Base-by-base conservation (phyloP, 2,888 invertebrate genomes). In the Heliconius cydno region DNA sequence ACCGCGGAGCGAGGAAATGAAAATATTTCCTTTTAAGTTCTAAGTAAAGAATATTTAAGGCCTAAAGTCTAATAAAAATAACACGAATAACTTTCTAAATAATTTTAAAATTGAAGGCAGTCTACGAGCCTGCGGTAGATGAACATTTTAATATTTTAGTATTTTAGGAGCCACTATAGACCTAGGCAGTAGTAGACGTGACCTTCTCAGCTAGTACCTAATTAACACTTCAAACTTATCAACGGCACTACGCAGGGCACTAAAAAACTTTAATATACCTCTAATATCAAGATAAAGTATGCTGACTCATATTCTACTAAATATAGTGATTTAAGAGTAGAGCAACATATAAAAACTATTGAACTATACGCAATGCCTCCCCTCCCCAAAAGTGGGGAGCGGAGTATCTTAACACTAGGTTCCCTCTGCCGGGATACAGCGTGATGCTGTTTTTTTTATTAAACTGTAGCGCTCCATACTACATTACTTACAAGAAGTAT, bases 201-300 rank as follows among this genome's bases (percentile, higher is more conserved):
- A 41, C 68, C 38, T 70, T 70, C 68, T 70, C 13, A 70, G 41
- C 41, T 70, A 68, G n/a, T 13, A 41, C 25, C n/a, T 70, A 70
- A 70, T 70, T 41, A 70, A 41, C 41, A 41, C 41, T 70, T 41
- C 41, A 70, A 68, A 70, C 13, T 70, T 70, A 70, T 41, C 41
- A 25, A 70, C 68, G 13, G 68, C 68, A 41, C 68, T 70, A 41
- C 15, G 25, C 6, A 70, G 68, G 15, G 38, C 7, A n/a, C n/a
- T 41, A 13, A 70, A 70, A 70, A 68, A 41, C 41, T 41, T 70
- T 41, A 70, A 41, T 70, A 41, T 68, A 5, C 68, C 15, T 19
- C 41, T 38, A 38, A 38, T 38, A 68, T 68, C 38, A 4, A 25
- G 25, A 1, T 65, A 65, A 65, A 28, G 28, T 28, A 28, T 28